Evolutionary conservation across 2,113 vertebrate genomes (phyloP), one percentile per base, ranked within the genome.

Genomic region (Nothocercus julius): DNA sequence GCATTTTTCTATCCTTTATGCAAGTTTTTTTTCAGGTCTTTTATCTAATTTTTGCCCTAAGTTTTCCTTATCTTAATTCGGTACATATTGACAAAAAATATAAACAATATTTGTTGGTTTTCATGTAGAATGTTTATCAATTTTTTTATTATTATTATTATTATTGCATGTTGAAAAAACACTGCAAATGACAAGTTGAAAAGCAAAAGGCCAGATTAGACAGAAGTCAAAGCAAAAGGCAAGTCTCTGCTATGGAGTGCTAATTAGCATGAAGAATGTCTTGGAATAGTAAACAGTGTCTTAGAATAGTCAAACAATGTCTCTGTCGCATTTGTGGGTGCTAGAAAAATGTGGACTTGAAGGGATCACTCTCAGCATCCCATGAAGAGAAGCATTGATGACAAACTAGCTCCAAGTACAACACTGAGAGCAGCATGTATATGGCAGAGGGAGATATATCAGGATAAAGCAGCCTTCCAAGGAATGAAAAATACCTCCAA

Each of bases 331-430:
- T 2, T 72, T 68, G 70, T 69, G 22, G 59, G 5, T n/a, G 3
- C 3, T 44, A 51, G 59, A 19, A 75, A 70, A 66, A 5, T 4
- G 21, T 9, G 11, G 16, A 42, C 10, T 75, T 64, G 28, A 53
- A 85, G 7, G 19, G 13, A 63, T 1, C 21, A 25, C 6, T 15
- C 21, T 32, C 16, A 62, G 22, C 7, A 32, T 15, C 42, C 8
- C 40, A 16, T 0, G 0, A 68, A 5, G 28, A 20, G 5, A 61
- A 47, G 10, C 40, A 32, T 0, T 63, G 34, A 21, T 44, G 63
- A 27, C 44, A 73, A 69, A 42, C 6, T 13, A 27, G 3, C 24
- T 68, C 36, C 59, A 24, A 17, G 15, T 30, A 56, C 7, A 56
- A 25, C 13, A 53, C 16, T 36, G 11, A 19, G 44, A 59, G 5